Conservation (phyloP, 2,113 vertebrate genomes). For the Indri indri region DNA sequence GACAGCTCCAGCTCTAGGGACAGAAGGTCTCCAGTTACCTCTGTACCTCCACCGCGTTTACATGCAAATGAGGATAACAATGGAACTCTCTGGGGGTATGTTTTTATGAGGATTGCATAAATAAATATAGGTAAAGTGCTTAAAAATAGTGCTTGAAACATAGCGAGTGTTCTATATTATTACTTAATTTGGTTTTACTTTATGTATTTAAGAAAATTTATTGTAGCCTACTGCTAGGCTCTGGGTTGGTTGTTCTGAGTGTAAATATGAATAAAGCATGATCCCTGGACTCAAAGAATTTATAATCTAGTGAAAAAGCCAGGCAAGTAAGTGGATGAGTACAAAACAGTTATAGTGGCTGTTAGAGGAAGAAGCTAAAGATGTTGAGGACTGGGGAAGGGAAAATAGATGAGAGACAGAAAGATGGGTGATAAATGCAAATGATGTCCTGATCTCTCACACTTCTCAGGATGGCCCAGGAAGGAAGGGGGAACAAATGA, state of each 20-base stretch:
- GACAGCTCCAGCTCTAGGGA: neutral
- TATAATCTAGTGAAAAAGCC: neutral
- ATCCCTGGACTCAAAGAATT: neutral
- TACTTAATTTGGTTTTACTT: neutral
- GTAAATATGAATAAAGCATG: neutral
- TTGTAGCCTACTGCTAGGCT: neutral
- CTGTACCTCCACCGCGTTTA: neutral
- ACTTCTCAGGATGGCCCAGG: neutral
- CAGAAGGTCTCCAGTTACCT: neutral
- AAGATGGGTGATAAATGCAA: neutral
- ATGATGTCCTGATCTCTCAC: neutral
- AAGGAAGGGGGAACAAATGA: neutral
- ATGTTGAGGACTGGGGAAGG: neutral
- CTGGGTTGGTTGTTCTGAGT: neutral
- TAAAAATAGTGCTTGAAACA: neutral
- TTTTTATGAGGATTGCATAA: neutral
- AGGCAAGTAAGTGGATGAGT: neutral
- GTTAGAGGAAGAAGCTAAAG: neutral
- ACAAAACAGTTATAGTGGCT: accelerated
- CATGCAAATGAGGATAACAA: neutral
- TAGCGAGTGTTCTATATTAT: neutral
- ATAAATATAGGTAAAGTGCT: neutral
- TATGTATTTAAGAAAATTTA: neutral
- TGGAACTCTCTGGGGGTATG: neutral
- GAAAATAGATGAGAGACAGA: neutral